Percentiles rank a stretch among this genome's conserved stretches.
phyloP scores from a whole-genome alignment of 2,113 vertebrate genomes.

The Trichechus manatus region DNA sequence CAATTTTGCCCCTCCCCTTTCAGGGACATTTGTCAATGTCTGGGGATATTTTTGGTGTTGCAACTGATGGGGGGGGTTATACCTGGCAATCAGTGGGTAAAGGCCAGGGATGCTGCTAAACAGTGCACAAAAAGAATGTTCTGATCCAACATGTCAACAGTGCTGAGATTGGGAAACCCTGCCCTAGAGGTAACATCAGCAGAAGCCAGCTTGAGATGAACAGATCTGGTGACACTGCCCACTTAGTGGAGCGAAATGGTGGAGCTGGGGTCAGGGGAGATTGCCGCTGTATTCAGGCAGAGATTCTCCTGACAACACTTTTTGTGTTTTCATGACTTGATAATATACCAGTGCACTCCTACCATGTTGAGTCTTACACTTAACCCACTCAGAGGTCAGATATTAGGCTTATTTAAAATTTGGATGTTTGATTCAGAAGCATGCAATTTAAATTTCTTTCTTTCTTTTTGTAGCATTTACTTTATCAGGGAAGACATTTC shows the following conservation, averaged over 20 bases:
- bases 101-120: neutral
- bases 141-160: neutral
- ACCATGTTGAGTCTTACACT: neutral
- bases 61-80: neutral
- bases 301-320: neutral
- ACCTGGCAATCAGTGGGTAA: neutral
- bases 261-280: neutral
- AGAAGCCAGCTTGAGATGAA: neutral
- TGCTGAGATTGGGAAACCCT: neutral
- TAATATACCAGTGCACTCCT: fast-evolving
- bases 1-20: neutral
- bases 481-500: conserved; percentile 67
- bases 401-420: neutral
- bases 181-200: neutral
- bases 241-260: neutral
- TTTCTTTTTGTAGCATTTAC: neutral
- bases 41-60: neutral
- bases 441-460: conserved; percentile 60
- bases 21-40: neutral
- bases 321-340: neutral
- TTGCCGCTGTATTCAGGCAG: neutral
- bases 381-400: neutral
- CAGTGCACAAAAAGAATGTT: neutral
- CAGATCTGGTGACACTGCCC: neutral
- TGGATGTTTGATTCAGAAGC: conserved; percentile 35